Percentiles rank a stretch among this genome's conserved stretches.
Evolutionary conservation across 2,797 vertebrate genomes (phyloP).

Genomic region (Lagodon rhomboides): DNA sequence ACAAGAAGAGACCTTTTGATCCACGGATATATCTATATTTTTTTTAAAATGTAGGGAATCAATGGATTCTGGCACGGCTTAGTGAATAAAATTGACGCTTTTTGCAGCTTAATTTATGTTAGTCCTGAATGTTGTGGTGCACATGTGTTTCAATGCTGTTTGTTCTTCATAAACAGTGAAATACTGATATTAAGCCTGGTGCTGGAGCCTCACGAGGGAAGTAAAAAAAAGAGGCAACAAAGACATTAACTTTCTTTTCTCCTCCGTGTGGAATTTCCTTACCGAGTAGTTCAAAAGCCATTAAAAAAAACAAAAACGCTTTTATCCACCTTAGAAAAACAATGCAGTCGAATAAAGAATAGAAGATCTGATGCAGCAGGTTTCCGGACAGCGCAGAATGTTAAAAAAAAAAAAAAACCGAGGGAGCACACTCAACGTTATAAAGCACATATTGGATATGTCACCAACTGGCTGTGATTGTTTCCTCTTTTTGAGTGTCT

Average conservation of each 20-base stretch:
- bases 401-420: constrained; percentile 44
- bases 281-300: constrained; percentile 40
- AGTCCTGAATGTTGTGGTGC: constrained; percentile 51
- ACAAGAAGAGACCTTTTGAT: constrained; percentile 32
- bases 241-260: constrained; percentile 28
- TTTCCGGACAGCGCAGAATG: constrained; percentile 71
- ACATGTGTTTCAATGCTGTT: constrained; percentile 36
- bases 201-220: constrained; percentile 25
- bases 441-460: constrained; percentile 37
- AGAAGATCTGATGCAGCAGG: constrained; percentile 45
- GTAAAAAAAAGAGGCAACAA: constrained; percentile 32
- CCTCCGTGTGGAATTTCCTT: constrained; percentile 27
- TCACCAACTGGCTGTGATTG: constrained; percentile 50
- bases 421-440: constrained; percentile 15
- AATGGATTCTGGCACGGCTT: constrained; percentile 12
- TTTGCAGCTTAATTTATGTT: constrained; percentile 50
- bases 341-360: constrained; percentile 1
- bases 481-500: constrained; percentile 66
- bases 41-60: constrained; percentile 21
- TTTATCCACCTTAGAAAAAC: constrained; percentile 21
- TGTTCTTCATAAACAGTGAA: constrained; percentile 31
- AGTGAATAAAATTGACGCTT: constrained; percentile 31
- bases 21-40: constrained; percentile 40
- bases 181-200: constrained; percentile 20
- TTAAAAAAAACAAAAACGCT: constrained; percentile 34